A percentile compares a stretch with the other conserved stretches of the same genome.
Conservation (phyloP, 2,797 vertebrate genomes). For the Amphiprion clarkii region DNA sequence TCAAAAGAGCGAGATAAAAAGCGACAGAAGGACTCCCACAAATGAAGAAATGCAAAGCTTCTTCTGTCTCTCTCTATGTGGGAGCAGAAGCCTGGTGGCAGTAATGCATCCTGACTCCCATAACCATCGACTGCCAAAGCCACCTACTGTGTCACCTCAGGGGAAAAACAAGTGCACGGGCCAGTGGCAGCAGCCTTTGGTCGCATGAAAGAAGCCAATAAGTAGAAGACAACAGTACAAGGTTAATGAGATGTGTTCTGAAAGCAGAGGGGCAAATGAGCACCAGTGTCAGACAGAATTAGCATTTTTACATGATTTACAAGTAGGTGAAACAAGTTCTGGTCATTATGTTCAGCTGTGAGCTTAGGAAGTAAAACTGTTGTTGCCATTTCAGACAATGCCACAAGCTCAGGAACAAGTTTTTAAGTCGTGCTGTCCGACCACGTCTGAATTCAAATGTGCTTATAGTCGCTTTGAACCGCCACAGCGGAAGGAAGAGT, state of each 20-base stretch:
- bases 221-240: constrained; percentile 5
- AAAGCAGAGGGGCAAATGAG: background rate
- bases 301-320: background rate
- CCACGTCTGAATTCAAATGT: too few species aligned
- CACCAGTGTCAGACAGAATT: background rate
- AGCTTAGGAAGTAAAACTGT: background rate
- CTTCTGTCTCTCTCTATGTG: constrained; percentile 7
- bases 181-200: constrained; percentile 4
- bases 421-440: too few species aligned
- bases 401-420: too few species aligned
- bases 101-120: constrained; percentile 67
- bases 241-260: constrained; percentile 15
- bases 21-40: constrained; percentile 15
- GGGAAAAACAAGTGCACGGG: constrained; percentile 28
- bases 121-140: constrained; percentile 55
- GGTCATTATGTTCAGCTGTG: background rate
- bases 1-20: constrained; percentile 18
- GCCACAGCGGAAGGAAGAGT: too few species aligned
- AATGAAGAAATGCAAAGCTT: constrained; percentile 16
- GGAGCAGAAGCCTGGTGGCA: constrained; percentile 39
- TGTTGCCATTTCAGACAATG: too few species aligned
- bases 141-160: constrained; percentile 50
- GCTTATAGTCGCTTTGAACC: too few species aligned
- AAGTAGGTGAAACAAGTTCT: background rate
- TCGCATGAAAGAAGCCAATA: constrained; percentile 30